These are phyloP conservation scores for Ditylenchus weischeri DNA, from an alignment of 2,888 invertebrate genomes.

Conservation along the genomic window DNA sequence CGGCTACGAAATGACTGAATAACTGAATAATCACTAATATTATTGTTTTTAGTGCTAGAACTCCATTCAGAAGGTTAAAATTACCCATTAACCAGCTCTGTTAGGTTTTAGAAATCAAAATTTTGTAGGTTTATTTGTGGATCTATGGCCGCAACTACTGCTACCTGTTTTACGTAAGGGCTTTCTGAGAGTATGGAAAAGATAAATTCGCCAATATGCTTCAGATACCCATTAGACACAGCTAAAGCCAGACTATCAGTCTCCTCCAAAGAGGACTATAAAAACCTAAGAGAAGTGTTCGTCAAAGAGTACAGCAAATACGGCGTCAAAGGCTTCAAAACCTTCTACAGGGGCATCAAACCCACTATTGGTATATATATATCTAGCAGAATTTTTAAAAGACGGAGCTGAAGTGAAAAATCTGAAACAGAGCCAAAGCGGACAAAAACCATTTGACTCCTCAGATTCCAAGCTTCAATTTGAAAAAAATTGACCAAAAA, in stretches of 20 bases:
- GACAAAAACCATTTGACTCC: too few species aligned
- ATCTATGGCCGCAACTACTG: conserved; percentile 89
- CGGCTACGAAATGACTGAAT: too few species aligned
- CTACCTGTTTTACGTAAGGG: conserved; percentile 62
- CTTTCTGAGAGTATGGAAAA: too few species aligned
- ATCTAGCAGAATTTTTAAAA: too few species aligned
- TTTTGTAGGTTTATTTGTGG: conserved; percentile 78
- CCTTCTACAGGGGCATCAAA: conserved; percentile 59
- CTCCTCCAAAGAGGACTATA: conserved; percentile 74
- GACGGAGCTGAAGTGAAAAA: too few species aligned
- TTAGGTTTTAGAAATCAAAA: not conserved
- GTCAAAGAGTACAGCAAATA: conserved; percentile 48
- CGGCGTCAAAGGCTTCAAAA: conserved; percentile 44
- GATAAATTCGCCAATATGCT: conserved; percentile 63
- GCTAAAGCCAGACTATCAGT: conserved; percentile 96
- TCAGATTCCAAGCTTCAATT: too few species aligned
- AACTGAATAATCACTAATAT: too few species aligned
- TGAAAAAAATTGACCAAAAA: too few species aligned
- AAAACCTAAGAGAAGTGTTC: conserved; percentile 46
- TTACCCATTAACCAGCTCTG: too few species aligned
- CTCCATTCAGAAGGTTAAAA: too few species aligned
- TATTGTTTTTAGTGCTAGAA: too few species aligned
- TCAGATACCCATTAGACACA: conserved; percentile 93
- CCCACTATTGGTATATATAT: conserved; percentile 70
- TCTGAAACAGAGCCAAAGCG: too few species aligned